These are phyloP conservation scores for Heliothis peltigera DNA, from an alignment of 2,888 invertebrate genomes.

Conservation along the genomic window DNA sequence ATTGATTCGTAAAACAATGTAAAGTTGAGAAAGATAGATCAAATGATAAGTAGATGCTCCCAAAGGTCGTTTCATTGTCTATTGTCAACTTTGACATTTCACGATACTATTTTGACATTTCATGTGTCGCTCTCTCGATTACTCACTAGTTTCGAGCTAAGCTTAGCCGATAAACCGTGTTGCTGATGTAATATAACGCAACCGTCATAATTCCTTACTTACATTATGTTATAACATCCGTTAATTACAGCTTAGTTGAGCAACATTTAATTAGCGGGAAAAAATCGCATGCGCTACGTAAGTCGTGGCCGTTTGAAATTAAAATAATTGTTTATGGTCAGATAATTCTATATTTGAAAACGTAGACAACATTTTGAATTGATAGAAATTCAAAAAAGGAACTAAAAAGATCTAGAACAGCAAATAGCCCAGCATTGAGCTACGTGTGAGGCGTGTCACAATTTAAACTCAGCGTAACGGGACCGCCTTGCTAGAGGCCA, in stretches of 20 bases:
- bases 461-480: conserved; percentile 50
- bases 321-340: background rate
- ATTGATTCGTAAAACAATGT: conserved; percentile 30
- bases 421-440: conserved; percentile 34
- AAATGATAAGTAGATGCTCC: background rate
- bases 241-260: conserved; percentile 63
- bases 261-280: conserved; percentile 63
- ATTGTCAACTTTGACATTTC: conserved; percentile 66
- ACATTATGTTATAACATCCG: conserved; percentile 50
- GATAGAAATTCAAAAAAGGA: conserved; percentile 27
- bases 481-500: conserved; percentile 44
- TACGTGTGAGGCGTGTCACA: conserved; percentile 41
- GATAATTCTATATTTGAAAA: background rate
- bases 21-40: background rate
- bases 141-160: conserved; percentile 41
- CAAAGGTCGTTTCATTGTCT: conserved; percentile 43
- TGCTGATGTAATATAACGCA: conserved; percentile 54
- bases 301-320: conserved; percentile 24
- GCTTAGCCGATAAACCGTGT: conserved; percentile 54
- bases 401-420: conserved; percentile 32
- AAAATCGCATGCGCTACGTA: conserved; percentile 39
- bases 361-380: conserved; percentile 1
- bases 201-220: conserved; percentile 38
- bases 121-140: conserved; percentile 41
- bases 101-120: conserved; percentile 62